A percentile compares a stretch with the other conserved stretches of the same genome.
phyloP scores from a whole-genome alignment of 2,888 invertebrate genomes.

The Philonicus albiceps region DNA sequence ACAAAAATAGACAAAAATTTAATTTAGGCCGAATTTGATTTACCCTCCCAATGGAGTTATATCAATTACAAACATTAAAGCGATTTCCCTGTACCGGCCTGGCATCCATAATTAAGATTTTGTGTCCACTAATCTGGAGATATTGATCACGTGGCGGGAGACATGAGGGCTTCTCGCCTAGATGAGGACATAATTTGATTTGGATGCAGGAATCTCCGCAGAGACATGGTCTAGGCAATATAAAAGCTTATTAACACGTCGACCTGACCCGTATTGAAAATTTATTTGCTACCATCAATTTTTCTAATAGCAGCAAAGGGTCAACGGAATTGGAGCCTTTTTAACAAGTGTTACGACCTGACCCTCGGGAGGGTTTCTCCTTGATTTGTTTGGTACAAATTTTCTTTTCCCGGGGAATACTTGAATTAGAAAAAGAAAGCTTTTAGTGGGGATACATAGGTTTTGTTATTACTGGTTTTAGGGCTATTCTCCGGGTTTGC shows the following conservation, averaged over 20 bases:
- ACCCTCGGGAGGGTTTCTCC: not conserved
- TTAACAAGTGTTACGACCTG: not conserved
- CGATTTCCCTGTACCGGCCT: not conserved
- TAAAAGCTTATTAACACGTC: not conserved
- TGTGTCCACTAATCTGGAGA: not conserved
- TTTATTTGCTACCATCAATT: not conserved
- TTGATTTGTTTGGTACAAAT: not conserved
- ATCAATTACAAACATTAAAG: not conserved
- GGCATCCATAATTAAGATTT: not conserved
- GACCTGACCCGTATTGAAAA: not conserved
- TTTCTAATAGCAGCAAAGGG: not conserved
- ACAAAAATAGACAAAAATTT: not conserved
- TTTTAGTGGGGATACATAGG: not conserved
- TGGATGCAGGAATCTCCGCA: not conserved
- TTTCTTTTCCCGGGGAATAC: not conserved
- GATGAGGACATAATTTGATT: not conserved
- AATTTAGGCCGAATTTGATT: not conserved
- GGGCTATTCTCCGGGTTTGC: not conserved
- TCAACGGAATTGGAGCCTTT: not conserved
- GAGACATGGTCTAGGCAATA: not conserved
- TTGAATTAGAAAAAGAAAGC: not conserved
- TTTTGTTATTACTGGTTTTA: not conserved
- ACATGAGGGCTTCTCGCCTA: not conserved
- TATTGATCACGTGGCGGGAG: not conserved
- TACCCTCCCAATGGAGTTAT: not conserved